Conservation (phyloP, 2,797 vertebrate species). For the Chrysocyon brachyurus region DNA sequence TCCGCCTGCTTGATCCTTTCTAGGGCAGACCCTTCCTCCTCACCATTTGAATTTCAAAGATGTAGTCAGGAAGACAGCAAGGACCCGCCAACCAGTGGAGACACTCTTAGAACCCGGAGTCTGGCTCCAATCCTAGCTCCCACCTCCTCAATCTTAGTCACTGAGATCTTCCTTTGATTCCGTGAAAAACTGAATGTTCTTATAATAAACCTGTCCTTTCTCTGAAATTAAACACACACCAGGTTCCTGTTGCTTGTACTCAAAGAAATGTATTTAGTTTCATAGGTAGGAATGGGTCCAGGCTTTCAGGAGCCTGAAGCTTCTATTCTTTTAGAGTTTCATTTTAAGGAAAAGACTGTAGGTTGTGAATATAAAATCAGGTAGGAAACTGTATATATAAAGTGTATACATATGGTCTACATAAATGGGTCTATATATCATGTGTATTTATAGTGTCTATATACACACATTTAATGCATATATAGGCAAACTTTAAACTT, state of each 20-base stretch:
- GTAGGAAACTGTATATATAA: neutral
- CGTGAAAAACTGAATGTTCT: neutral
- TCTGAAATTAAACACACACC: neutral
- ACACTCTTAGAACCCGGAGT: neutral
- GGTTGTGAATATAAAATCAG: neutral
- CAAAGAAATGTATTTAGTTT: neutral
- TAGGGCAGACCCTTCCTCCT: too few species aligned
- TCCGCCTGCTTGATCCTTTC: neutral
- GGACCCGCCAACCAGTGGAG: neutral
- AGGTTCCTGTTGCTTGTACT: neutral
- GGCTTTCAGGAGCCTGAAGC: neutral
- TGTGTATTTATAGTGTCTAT: neutral
- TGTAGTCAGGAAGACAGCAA: neutral
- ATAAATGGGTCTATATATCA: neutral
- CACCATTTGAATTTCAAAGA: neutral
- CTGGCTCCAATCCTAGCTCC: neutral
- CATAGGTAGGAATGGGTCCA: neutral
- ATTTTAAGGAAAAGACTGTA: neutral
- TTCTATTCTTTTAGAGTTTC: neutral
- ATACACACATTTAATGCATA: neutral
- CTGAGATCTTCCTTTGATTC: neutral
- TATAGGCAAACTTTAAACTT: neutral
- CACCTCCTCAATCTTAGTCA: neutral
- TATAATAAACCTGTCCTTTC: neutral
- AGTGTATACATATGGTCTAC: too few species aligned